phyloP scores from a whole-genome alignment of 2,888 invertebrate genomes.

The Argyra leucocephala region DNA sequence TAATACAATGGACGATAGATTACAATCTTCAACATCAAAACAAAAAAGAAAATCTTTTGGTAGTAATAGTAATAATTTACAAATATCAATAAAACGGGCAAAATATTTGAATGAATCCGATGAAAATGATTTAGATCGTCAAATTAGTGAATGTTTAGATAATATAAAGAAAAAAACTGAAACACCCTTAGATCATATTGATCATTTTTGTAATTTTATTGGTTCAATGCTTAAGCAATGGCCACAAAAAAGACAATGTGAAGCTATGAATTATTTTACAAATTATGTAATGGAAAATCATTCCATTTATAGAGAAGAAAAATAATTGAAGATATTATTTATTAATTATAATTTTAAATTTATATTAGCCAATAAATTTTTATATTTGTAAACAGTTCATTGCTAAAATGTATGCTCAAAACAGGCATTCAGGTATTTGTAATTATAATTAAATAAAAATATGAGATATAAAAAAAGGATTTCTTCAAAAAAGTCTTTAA shows the following conservation, averaged over 20 bases:
- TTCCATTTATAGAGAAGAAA: not conserved
- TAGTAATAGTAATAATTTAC: not conserved
- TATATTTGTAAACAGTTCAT: too few species aligned
- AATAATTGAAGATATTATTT: too few species aligned
- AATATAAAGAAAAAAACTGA: not conserved
- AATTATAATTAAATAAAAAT: too few species aligned
- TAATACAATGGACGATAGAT: not conserved
- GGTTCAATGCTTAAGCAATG: not conserved
- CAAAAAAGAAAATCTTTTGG: not conserved
- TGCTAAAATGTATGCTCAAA: too few species aligned
- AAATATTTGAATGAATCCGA: not conserved
- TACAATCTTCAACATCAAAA: not conserved
- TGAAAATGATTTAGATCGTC: not conserved
- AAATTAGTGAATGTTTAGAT: not conserved
- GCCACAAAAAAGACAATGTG: not conserved
- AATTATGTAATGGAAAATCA: not conserved
- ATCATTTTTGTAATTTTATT: slow-evolving; percentile 4
- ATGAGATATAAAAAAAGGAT: too few species aligned
- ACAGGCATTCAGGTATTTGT: too few species aligned
- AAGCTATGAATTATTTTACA: slow-evolving; percentile 3
- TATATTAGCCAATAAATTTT: too few species aligned
- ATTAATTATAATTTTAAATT: too few species aligned
- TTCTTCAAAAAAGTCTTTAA: too few species aligned
- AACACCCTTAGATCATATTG: not conserved
- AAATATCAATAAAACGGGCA: not conserved